A percentile compares a stretch with the other conserved stretches of the same genome.
phyloP scores from a whole-genome alignment of 1,140 invertebrate genomes.

The Chionoecetes opilio region DNA sequence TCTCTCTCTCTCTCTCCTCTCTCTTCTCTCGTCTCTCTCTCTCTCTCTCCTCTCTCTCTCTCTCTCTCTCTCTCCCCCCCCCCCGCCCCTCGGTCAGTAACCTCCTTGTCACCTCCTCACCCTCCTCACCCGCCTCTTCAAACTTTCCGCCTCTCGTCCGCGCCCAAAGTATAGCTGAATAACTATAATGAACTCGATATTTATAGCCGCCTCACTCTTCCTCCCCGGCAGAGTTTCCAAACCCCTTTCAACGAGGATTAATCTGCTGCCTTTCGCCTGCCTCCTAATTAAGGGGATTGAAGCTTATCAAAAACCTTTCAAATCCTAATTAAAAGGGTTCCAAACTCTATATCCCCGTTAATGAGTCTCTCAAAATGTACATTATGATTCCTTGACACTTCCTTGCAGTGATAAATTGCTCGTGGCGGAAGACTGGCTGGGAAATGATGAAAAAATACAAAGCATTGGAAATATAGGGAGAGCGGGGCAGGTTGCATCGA shows the following conservation, averaged over 20 bases:
- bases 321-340: conserved; percentile 11
- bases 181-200: conserved; percentile 11
- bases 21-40: not conserved
- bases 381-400: not conserved
- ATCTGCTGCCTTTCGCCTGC: conserved; percentile 6
- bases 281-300: conserved; percentile 20
- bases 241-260: conserved; percentile 1
- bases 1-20: not conserved
- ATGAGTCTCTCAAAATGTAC: not conserved
- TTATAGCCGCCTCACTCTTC: not conserved
- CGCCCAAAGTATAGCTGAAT: not conserved
- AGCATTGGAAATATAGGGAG: no score
- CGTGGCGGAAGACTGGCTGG: no score
- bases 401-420: not conserved
- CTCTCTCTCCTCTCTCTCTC: not conserved
- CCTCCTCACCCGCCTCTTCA: not conserved
- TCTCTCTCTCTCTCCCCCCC: not conserved
- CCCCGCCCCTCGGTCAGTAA: no score
- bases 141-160: not conserved
- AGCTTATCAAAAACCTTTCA: conserved; percentile 11
- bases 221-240: conserved; percentile 1
- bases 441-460: not conserved
- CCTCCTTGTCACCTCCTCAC: not conserved
- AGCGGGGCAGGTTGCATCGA: no score
- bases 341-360: not conserved